Evolutionary conservation across 1,140 invertebrate species (phyloP).

Genomic region (Drosophila leontia): DNA sequence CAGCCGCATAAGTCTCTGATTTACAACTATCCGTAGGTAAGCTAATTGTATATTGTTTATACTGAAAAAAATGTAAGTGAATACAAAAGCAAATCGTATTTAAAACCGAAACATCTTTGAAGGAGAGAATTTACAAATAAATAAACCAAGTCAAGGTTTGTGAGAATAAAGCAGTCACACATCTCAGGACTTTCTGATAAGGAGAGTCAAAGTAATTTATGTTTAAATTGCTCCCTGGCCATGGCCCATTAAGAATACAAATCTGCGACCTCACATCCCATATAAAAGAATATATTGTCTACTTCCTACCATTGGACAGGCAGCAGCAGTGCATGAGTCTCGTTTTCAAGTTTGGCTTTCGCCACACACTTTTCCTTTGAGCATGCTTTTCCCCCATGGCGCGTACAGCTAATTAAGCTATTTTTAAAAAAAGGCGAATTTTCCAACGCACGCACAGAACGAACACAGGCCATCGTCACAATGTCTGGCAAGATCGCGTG

Average conservation of each 20-base stretch:
- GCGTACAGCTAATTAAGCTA: conserved; percentile 76
- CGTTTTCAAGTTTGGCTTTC: conserved; percentile 56
- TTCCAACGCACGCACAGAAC: conserved; percentile 43
- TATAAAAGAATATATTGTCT: conserved; percentile 40
- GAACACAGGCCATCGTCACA: conserved; percentile 36
- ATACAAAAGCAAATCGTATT: not conserved
- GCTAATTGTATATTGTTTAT: not conserved
- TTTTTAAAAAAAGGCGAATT: conserved; percentile 56
- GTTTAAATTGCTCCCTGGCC: conserved; percentile 19
- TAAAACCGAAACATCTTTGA: no score
- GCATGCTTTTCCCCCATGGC: conserved; percentile 25
- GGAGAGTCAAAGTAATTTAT: conserved; percentile 33
- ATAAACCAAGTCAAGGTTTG: conserved; percentile 7
- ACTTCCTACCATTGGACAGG: conserved; percentile 39
- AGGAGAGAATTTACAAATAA: conserved; percentile 13
- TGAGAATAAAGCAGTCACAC: conserved; percentile 5
- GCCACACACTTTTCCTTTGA: conserved; percentile 61
- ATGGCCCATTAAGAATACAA: conserved; percentile 51
- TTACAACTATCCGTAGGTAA: not conserved
- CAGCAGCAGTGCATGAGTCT: conserved; percentile 28
- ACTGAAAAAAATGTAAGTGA: not conserved
- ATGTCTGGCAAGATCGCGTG: conserved; percentile 77
- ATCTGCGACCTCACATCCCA: conserved; percentile 35
- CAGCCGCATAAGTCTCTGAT: no score
- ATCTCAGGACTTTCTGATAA: not conserved